Evolutionary conservation across 2,113 vertebrate species (phyloP).

Genomic region (Barnardius zonarius): DNA sequence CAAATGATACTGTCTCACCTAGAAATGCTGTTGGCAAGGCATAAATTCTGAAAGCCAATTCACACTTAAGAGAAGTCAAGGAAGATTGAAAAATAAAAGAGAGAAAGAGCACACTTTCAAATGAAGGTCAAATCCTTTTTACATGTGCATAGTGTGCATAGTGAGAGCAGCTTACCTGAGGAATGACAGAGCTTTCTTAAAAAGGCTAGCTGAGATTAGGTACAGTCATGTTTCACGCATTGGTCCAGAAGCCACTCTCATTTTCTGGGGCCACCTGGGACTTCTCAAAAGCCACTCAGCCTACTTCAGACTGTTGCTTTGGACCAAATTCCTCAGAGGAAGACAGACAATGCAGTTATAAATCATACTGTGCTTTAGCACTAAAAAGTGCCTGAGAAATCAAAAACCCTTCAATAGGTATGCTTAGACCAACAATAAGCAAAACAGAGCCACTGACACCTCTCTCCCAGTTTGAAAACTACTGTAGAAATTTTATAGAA

Average conservation of each 20-base stretch:
- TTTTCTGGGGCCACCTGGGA: background rate
- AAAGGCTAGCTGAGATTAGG: background rate
- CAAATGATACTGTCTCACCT: background rate
- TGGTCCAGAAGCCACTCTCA: background rate
- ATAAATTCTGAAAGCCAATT: background rate
- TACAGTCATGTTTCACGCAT: background rate
- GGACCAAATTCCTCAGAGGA: background rate
- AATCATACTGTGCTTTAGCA: background rate
- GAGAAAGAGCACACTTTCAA: background rate
- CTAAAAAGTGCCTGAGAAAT: background rate
- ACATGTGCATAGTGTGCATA: background rate
- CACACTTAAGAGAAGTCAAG: background rate
- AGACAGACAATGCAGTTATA: background rate
- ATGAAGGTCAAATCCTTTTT: background rate
- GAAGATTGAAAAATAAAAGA: background rate
- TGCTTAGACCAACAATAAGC: background rate
- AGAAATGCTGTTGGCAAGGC: background rate
- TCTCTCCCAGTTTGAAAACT: background rate
- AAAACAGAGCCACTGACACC: background rate
- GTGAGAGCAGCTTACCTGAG: background rate
- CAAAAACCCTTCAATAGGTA: background rate
- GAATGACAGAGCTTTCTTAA: background rate
- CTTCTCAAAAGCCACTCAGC: background rate
- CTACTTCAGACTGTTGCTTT: background rate
- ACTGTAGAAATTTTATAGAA: background rate